Base-by-base conservation (phyloP, 2,797 vertebrate species). In the Clarias pachynema region DNA sequence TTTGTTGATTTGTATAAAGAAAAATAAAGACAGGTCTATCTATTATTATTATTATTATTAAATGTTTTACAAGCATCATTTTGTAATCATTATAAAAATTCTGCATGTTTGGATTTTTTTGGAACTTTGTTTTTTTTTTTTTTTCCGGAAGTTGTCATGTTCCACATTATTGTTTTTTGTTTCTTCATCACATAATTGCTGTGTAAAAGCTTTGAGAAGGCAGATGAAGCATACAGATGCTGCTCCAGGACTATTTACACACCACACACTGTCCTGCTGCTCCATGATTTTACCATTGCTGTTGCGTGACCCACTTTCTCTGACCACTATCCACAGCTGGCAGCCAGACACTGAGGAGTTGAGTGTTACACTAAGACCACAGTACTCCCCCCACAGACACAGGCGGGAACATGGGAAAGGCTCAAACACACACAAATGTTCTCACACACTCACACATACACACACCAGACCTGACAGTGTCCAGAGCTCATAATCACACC, bases 251-350 rank as follows among this genome's bases (percentile, higher is more conserved):
- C 90, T 14, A 24, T 93, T 93, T 92, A 90, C 89, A 88, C 89
- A 91, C 91, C 89, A 87, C 91, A 91, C 91, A 91, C 91, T 89
- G 89, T 90, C 90, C 83, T 88, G 92, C 91, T 87, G 91, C 90
- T 88, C 88, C 90, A 91, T 91, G 90, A 90, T 91, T 90, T 89
- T 82, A 70, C 53, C 91, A 88, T 92, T 91, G 89, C 92, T 88
- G 89, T 88, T 89, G 91, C 87, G 89, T 95, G 95, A 95, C 94
- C 95, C 94, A 95, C 86, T 94, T 95, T 93, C 89, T 84, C 56
- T 75, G 85, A 87, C 86, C 92, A 87, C 90, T 85, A 84, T 89
- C 87, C 83, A 74, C 82, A 75, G 60, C 82, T 53, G 70, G 74
- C 68, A 81, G 86, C 83, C 88, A 89, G 88, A 87, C 86, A 86